These are phyloP conservation scores for Macaria liturata DNA, from an alignment of 2,888 invertebrate species.

Conservation along the genomic window DNA sequence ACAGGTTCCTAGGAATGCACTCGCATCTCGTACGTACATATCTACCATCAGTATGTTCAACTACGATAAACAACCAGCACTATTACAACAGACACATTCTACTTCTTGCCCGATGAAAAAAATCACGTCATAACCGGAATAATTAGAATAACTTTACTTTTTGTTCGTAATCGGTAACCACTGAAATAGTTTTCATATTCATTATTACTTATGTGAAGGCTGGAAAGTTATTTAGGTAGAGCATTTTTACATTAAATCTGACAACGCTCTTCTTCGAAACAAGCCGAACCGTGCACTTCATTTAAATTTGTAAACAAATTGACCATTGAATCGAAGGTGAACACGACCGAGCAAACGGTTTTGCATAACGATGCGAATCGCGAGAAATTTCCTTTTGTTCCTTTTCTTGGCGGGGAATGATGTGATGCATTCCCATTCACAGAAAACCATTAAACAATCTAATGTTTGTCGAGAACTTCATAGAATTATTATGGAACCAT, in stretches of 20 bases:
- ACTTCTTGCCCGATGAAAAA: conserved; percentile 19
- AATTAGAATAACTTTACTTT: too few species aligned
- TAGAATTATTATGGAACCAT: not conserved
- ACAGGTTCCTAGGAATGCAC: conserved; percentile 71
- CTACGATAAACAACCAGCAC: conserved; percentile 45
- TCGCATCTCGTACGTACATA: conserved; percentile 41
- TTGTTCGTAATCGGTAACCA: too few species aligned
- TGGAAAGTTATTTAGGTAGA: too few species aligned
- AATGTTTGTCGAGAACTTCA: conserved; percentile 14
- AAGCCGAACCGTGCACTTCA: conserved; percentile 8
- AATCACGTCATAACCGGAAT: conserved; percentile 6
- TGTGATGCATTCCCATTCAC: conserved; percentile 8
- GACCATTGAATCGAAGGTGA: conserved; percentile 9
- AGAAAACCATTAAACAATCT: conserved; percentile 21
- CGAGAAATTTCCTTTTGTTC: conserved; percentile 17
- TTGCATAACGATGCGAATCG: conserved; percentile 6
- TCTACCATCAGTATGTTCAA: conserved; percentile 43
- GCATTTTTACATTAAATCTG: not conserved
- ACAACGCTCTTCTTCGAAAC: conserved; percentile 4
- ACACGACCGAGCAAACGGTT: not conserved
- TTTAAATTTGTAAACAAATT: conserved; percentile 12
- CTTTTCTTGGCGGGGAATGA: conserved; percentile 1
- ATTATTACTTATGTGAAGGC: too few species aligned
- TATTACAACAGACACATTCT: conserved; percentile 26
- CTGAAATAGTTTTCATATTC: too few species aligned